phyloP scores from a whole-genome alignment of 2,113 vertebrate species.

The Varanus komodoensis region DNA sequence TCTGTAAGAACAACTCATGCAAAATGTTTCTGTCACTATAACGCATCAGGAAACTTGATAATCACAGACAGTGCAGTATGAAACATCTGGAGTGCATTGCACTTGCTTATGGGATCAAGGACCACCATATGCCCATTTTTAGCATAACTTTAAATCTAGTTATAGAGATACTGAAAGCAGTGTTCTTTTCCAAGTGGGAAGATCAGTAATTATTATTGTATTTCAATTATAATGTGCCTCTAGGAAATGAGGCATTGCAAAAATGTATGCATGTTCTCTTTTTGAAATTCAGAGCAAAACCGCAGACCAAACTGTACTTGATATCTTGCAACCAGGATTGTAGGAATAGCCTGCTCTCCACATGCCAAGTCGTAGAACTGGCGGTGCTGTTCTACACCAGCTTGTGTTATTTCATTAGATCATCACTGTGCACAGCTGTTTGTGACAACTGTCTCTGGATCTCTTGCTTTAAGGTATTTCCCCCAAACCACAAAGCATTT shows the following conservation, averaged over 20 bases:
- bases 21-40: conserved; percentile 6
- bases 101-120: conserved; percentile 7
- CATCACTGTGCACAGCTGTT: neutral
- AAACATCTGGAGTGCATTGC: conserved; percentile 10
- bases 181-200: neutral
- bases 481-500: neutral
- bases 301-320: neutral
- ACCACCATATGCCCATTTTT: conserved; percentile 2
- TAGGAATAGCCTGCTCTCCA: neutral
- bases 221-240: neutral
- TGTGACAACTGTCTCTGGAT: neutral
- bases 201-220: neutral
- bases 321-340: neutral
- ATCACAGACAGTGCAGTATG: neutral
- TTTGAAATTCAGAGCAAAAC: neutral
- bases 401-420: conserved; percentile 4
- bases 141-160: neutral
- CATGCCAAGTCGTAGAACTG: neutral
- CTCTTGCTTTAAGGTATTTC: neutral
- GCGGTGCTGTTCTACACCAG: neutral
- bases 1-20: neutral
- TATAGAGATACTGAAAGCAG: neutral
- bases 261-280: neutral
- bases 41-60: neutral
- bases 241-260: neutral